Evolutionary conservation across 2,797 vertebrate genomes (phyloP), one percentile per base, ranked within the genome.

Genomic region (Prionace glauca): DNA sequence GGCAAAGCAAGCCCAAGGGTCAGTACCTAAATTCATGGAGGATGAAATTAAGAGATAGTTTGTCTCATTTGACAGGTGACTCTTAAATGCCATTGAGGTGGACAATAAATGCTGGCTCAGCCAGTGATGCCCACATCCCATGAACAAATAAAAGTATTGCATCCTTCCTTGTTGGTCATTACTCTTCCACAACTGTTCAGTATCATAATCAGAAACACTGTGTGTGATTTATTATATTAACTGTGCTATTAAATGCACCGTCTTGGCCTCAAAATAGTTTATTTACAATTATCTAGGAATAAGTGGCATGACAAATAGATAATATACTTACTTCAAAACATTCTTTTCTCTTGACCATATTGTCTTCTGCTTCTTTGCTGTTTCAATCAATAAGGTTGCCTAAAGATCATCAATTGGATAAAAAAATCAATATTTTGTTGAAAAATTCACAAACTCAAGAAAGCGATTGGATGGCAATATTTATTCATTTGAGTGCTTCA

Each of bases 341-440:
- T 96, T 96, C 62, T 96, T 97, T 96, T 96, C 97, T 96, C 96
- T 96, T 87, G 97, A 96, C 96, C 60, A 96, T 95, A 96, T 97
- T 92, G 96, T 94, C 77, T 97, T 97, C 96, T 97, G 97, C 94
- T 94, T 97, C 96, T 97, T 97, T 96, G 95, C 93, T 96, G 95
- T 77, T 96, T 96, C 97, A 96, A 96, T 96, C 22, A 96, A 96
- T 86, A 96, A 91, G 95, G 97, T 97, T 95, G 95, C 96, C 97
- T 98, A 96, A 93, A 97, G 41, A 77, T 74, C 36, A 41, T 81
- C 32, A 45, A 84, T 69, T 56, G 32, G 45, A 56, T 72, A 77
- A 77, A 74, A 26, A 50, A 65, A 14, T 14, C 56, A 60, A n/a
- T 1, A 16, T 65, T 91, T 41, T 62, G 50, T 22, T 69, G 62